Percentiles rank a stretch among this genome's conserved stretches.
phyloP scores from a whole-genome alignment of 2,888 invertebrate species.

The Germaria angustata region DNA sequence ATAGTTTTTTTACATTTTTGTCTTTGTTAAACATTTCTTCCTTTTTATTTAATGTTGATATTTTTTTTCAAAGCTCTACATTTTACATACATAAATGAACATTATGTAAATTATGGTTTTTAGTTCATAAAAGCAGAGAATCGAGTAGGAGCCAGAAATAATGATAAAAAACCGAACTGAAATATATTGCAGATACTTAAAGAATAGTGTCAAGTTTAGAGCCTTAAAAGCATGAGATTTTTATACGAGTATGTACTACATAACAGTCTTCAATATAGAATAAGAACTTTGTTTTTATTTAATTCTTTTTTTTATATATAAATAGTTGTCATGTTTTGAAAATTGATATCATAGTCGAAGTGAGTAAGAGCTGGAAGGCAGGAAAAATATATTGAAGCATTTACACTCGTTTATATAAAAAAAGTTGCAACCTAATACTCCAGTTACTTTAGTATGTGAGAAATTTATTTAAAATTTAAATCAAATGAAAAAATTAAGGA shows the following conservation, averaged over 20 bases:
- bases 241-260: conserved; percentile 2
- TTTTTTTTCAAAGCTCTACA: conserved; percentile 8
- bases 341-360: conserved; percentile 61
- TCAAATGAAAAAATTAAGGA: no score
- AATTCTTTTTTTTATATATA: not conserved
- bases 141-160: conserved; percentile 20
- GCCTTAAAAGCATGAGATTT: conserved; percentile 59
- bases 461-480: not conserved
- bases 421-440: conserved; percentile 49
- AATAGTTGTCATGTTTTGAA: conserved; percentile 51
- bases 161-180: not conserved
- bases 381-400: conserved; percentile 3
- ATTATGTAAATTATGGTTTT: conserved; percentile 50
- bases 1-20: no score
- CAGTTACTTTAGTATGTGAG: not conserved
- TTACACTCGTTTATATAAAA: conserved; percentile 36
- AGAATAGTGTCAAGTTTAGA: conserved; percentile 65
- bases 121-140: conserved; percentile 13
- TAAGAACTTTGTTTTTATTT: not conserved
- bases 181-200: conserved; percentile 37
- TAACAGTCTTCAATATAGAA: not conserved
- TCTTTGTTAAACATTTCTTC: conserved; percentile 57
- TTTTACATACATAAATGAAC: conserved; percentile 49
- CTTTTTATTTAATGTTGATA: conserved; percentile 22
- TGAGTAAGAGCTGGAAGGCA: conserved; percentile 10